Base-by-base conservation (phyloP, 2,888 invertebrate species). In the Apeira syringaria region DNA sequence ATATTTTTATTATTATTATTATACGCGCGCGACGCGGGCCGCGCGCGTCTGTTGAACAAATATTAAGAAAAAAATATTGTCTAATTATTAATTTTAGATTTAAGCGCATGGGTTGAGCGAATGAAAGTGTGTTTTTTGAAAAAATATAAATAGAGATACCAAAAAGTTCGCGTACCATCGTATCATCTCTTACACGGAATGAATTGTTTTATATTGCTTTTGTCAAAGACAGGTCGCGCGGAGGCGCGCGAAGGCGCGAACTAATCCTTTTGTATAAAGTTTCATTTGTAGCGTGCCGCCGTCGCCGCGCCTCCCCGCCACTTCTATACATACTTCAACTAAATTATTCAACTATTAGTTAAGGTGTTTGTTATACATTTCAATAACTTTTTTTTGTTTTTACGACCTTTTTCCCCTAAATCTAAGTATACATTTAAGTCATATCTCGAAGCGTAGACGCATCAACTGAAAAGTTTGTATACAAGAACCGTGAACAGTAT, bases 321-420 rank as follows among this genome's bases (percentile, higher is more conserved):
- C 53, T 55, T 50, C 64, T 47, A 40, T 56, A 54, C 56, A 68
- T 69, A 81, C 78, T 74, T 76, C 61, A 70, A 82, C 86, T 84
- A 80, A 82, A 87, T 84, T 85, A 87, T 88, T 87, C 71, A 80
- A 85, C 73, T 84, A 87, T 87, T 86, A 84, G 75, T 88, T 89
- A 89, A 89, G 88, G 84, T 80, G 88, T 89, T 89, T 89, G 88
- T 89, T 89, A 88, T 87, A 87, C 76, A 87, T 84, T 87, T 88
- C 86, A 83, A 84, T 89, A 87, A 86, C 85, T 84, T 86, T 80
- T 47, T 55, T 85, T 87, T 86, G 84, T 84, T 87, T 87, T 87
- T 84, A 86, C 82, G 72, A 86, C 87, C 85, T 86, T 86, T 72
- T 86, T 72, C 81, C 85, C 86, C 83, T 86, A 83, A 78, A 70